Evolutionary conservation across 2,888 invertebrate species (phyloP).

Genomic region (Craniophora ligustri): DNA sequence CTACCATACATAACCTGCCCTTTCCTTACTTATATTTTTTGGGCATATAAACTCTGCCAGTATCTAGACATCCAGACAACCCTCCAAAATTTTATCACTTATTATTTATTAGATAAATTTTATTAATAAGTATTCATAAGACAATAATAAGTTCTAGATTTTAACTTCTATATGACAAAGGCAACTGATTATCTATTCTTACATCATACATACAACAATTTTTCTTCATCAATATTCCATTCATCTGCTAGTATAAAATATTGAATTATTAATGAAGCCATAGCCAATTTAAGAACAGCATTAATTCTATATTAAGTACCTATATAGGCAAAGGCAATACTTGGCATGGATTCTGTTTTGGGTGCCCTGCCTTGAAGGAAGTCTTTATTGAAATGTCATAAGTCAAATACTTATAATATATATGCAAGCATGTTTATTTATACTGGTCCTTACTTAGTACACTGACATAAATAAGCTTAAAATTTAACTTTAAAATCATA

Average conservation of each 20-base stretch:
- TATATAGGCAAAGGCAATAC: slow-evolving; percentile 7
- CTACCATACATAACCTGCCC: too few relatives aligned
- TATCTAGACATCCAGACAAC: too few relatives aligned
- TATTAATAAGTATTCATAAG: too few relatives aligned
- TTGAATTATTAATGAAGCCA: slow-evolving; percentile 14
- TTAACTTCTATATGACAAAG: neutral
- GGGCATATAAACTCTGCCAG: too few relatives aligned
- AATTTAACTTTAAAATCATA: too few relatives aligned
- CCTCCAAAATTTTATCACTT: too few relatives aligned
- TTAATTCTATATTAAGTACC: slow-evolving; percentile 2
- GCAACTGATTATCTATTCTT: neutral
- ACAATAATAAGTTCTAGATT: too few relatives aligned
- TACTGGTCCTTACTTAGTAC: too few relatives aligned
- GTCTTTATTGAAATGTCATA: slow-evolving; percentile 29
- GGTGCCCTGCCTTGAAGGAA: slow-evolving; percentile 31
- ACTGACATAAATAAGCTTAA: too few relatives aligned
- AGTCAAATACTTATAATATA: slow-evolving; percentile 29
- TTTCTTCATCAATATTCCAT: slow-evolving; percentile 1
- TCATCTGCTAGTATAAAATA: neutral
- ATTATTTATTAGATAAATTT: too few relatives aligned
- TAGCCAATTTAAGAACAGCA: neutral
- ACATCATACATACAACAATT: neutral
- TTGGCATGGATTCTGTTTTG: slow-evolving; percentile 4
- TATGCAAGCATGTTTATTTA: too few relatives aligned
- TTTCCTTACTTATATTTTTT: too few relatives aligned